A percentile compares a stretch with the other conserved stretches of the same genome.
phyloP scores from a whole-genome alignment of 2,113 vertebrate genomes.

The Antechinus flavipes region DNA sequence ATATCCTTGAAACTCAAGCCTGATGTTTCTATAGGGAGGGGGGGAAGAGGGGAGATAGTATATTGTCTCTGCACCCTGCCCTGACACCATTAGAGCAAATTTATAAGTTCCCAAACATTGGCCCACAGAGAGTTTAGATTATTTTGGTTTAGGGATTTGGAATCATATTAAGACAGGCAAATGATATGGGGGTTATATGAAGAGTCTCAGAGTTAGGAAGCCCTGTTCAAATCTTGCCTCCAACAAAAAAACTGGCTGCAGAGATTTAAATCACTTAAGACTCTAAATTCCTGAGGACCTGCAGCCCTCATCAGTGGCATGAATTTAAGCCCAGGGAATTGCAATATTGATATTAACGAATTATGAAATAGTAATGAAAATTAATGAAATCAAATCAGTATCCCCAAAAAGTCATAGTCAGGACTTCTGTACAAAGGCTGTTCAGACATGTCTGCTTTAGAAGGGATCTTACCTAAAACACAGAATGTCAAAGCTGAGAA shows the following conservation, averaged over 20 bases:
- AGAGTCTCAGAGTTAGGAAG: not conserved
- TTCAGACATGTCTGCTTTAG: not conserved
- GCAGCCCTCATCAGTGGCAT: not conserved
- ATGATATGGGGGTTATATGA: not conserved
- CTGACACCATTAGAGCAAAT: not conserved
- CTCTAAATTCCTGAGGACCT: not conserved
- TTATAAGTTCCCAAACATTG: not conserved
- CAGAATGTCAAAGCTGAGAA: not conserved
- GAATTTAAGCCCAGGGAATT: not conserved
- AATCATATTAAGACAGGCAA: not conserved
- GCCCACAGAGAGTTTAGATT: not conserved
- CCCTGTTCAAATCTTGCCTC: not conserved
- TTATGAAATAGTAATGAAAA: not conserved
- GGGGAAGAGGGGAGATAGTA: not conserved
- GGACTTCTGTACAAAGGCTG: not conserved
- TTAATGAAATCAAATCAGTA: not conserved
- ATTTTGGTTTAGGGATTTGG: not conserved
- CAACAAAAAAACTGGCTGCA: not conserved
- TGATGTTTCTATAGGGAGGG: not conserved
- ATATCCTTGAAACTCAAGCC: slow-evolving; percentile 1
- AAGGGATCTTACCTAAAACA: not conserved
- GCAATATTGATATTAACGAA: not conserved
- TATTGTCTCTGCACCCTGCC: not conserved
- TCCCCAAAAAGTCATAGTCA: not conserved
- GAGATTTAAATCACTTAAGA: not conserved